Evolutionary conservation across 2,888 invertebrate genomes (phyloP).

Genomic region (Drosophila testacea): DNA sequence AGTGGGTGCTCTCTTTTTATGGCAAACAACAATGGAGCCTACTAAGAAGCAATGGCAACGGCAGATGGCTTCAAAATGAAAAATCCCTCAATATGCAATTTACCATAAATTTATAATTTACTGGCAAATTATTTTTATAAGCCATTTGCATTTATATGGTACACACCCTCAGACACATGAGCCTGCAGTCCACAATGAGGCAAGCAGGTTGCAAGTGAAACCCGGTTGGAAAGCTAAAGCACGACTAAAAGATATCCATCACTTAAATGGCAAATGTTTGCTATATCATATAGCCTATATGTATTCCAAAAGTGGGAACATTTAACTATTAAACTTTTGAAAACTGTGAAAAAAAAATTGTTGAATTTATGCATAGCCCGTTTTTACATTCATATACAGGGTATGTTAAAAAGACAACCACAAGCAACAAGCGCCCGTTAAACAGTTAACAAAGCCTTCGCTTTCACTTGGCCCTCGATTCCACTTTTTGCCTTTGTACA

Average conservation of each 20-base stretch:
- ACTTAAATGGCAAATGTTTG: not conserved
- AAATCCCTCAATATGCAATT: constrained; percentile 80
- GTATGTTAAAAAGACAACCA: constrained; percentile 9
- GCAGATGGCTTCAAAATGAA: constrained; percentile 58
- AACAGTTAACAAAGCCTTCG: constrained; percentile 52
- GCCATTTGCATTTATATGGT: constrained; percentile 77
- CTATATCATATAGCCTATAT: no score
- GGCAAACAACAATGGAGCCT: constrained; percentile 45
- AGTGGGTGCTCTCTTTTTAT: constrained; percentile 36
- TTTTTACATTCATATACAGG: not conserved
- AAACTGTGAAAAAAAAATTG: no score
- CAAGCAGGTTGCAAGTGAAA: constrained; percentile 1
- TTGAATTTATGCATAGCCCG: not conserved
- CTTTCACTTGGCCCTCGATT: constrained; percentile 29
- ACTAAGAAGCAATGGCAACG: constrained; percentile 17
- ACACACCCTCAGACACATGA: constrained; percentile 29
- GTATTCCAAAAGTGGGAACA: not conserved
- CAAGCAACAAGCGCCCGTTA: constrained; percentile 12
- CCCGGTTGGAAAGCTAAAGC: not conserved
- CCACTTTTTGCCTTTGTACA: constrained; percentile 28
- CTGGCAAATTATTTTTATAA: constrained; percentile 79
- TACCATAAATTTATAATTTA: constrained; percentile 81
- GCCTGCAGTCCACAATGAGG: not conserved
- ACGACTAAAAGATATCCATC: constrained; percentile 15
- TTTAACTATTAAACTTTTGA: no score